Evolutionary conservation across 2,113 vertebrate genomes (phyloP).

Genomic region (Epinephelus moara): DNA sequence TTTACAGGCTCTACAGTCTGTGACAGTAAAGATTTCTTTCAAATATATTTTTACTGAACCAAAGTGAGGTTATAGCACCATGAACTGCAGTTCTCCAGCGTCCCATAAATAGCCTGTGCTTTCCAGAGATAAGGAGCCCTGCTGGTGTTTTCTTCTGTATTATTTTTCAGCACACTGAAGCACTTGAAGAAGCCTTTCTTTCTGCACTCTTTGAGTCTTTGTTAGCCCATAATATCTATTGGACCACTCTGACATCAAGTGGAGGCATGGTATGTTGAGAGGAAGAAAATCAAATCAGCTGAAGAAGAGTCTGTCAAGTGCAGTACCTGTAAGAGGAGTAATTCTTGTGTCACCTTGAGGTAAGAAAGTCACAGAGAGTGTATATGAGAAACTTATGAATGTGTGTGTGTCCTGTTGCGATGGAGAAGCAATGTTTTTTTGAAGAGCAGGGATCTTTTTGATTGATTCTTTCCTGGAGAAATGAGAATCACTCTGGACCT

Average conservation of each 20-base stretch:
- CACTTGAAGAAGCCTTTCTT: not conserved
- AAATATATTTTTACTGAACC: not conserved
- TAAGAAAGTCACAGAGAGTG: not conserved
- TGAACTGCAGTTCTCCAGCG: not conserved
- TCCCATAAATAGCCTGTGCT: not conserved
- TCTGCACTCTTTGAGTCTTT: not conserved
- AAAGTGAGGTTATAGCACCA: not conserved
- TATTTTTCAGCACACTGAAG: not conserved
- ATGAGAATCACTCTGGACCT: constrained; percentile 20
- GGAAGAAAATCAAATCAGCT: constrained; percentile 2
- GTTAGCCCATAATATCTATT: not conserved
- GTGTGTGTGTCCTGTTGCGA: not conserved
- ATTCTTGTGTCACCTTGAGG: constrained; percentile 9
- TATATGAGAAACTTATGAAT: not conserved
- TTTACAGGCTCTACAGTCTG: not conserved
- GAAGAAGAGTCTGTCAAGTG: not conserved
- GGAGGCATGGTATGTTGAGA: not conserved
- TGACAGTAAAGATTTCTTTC: not conserved
- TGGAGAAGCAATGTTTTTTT: not conserved
- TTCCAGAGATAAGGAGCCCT: not conserved
- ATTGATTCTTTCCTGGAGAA: constrained; percentile 9
- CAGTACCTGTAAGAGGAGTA: not conserved
- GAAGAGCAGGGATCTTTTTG: not conserved
- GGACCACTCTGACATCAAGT: not conserved
- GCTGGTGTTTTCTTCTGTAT: not conserved